Base-by-base conservation (phyloP, 2,113 vertebrate genomes). In the Cynoglossus semilaevis region DNA sequence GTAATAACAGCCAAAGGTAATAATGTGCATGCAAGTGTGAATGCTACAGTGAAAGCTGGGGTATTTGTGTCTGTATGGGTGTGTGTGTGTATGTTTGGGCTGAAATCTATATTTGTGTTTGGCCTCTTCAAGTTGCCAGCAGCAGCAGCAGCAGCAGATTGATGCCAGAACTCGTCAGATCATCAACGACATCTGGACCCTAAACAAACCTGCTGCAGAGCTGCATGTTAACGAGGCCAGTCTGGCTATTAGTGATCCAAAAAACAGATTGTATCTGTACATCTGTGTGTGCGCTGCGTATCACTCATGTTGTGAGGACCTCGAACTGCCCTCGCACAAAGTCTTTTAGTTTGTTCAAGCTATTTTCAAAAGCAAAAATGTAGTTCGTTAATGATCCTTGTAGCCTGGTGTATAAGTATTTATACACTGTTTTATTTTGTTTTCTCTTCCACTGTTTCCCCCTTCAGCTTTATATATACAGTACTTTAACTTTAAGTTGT, bases 1-100 rank as follows among this genome's bases (percentile, higher is more conserved):
- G 76, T 78, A 78, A 79, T 59, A 82, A 79, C 77, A 79, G 83
- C 79, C 66, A 50, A 67, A 67, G 83, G 80, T 76, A 72, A 29
- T 29, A 29, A 81, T 64, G 61, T 75, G 53, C 45, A 62, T 64
- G 51, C 70, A 48, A 67, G 54, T 61, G 55, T 72, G 63, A 72
- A 60, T 61, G 71, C 61, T 65, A 56, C 47, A 49, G 4, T 15
- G 11, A 44, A 22, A 5, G 51, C 12, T 12, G 1, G 34, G 8
- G 19, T 58, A 53, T 40, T 37, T 63, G 37, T 62, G n/a, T 51
- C 18, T 56, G 40, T 59, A 64, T 22, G 35, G 56, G 36, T 34
- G 47, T 50, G 59, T 43, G 48, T 64, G 22, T 51, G 17, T 61
- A 22, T 61, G 67, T 41, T 18, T 57, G 29, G 38, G 52, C 19